Percentiles rank a stretch among this genome's conserved stretches.
These are phyloP conservation scores for Pachydiplax longipennis DNA, from an alignment of 2,888 invertebrate species.

Conservation along the genomic window DNA sequence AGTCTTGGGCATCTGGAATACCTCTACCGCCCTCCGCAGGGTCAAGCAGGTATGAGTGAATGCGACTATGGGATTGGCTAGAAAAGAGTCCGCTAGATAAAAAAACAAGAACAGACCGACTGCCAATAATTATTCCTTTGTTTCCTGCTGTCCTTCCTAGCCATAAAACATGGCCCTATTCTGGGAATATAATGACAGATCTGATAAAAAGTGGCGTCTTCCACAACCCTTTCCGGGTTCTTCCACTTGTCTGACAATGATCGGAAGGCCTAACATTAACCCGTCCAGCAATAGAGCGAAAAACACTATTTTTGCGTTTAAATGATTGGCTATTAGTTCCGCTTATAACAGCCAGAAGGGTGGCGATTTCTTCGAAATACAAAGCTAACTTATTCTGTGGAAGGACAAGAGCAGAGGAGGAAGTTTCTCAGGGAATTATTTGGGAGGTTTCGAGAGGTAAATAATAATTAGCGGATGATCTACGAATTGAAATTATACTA, in stretches of 20 bases:
- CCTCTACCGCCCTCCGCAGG: background rate
- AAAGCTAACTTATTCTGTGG: too few relatives aligned
- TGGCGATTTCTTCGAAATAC: too few relatives aligned
- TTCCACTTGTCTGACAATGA: background rate
- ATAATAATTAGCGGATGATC: too few relatives aligned
- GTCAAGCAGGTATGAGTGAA: background rate
- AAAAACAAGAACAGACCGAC: background rate
- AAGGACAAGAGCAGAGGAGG: too few relatives aligned
- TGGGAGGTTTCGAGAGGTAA: too few relatives aligned
- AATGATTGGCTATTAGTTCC: too few relatives aligned
- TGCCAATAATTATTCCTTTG: conserved; percentile 22
- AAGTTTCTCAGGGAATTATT: too few relatives aligned
- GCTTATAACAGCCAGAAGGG: too few relatives aligned
- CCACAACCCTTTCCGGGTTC: background rate
- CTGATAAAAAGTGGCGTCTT: conserved; percentile 10
- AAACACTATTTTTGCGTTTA: too few relatives aligned
- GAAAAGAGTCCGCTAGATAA: background rate
- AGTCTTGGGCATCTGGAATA: background rate
- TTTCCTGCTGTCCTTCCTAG: background rate
- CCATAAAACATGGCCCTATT: conserved; percentile 15
- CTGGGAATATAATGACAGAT: conserved; percentile 18
- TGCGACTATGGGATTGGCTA: background rate
- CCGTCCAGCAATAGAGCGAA: too few relatives aligned
- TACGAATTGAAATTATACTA: too few relatives aligned
- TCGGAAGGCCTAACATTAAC: too few relatives aligned